Base-by-base conservation (phyloP, 2,113 vertebrate genomes). In the Coracopsis vasa region DNA sequence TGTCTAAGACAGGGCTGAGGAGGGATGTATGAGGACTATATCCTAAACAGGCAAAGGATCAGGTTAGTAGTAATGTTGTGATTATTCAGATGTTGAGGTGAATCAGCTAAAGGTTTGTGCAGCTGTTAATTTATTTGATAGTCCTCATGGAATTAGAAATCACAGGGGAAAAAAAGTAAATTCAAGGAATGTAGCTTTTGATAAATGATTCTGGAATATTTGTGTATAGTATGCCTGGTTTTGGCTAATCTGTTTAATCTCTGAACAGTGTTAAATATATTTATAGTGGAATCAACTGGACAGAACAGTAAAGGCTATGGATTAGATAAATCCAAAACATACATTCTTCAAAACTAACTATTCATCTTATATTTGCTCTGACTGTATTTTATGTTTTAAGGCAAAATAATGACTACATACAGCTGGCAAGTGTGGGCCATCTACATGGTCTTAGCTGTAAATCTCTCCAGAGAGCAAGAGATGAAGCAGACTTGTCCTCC, bases 391-490 rank as follows among this genome's bases (percentile, higher is more conserved):
- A 18, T 48, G 56, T 69, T 92, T 80, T 80, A 97, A 97, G 96
- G 86, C n/a, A 83, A 81, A 96, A 78, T 18, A 97, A 94, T 98
- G 98, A 80, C 19, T 56, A 19, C 35, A 12, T 14, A 0, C 37
- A 24, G 19, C 21, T 53, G 51, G 51, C 33, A 21, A 23, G 54
- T n/a, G 35, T 61, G 60, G 35, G 24, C 60, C 16, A 61, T 39
- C 72, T 97, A 45, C 42, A 3, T 72, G 45, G 14, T 91, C n/a
- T 11, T 97, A 39, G 61, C 72, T 44, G 61, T 51, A 75, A 64
- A 37, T 60, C 20, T 97, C 72, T 92, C 80, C 0, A 9, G 86
- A 35, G 88, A 95, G 48, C 93, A 60, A 35, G 31, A 2, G 1
- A 23, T 31, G 21, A 73, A 44, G 35, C 82, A 80, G 42, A 10